Base-by-base conservation (phyloP, 2,797 vertebrate genomes). In the Gymnoscopelus braueri region DNA sequence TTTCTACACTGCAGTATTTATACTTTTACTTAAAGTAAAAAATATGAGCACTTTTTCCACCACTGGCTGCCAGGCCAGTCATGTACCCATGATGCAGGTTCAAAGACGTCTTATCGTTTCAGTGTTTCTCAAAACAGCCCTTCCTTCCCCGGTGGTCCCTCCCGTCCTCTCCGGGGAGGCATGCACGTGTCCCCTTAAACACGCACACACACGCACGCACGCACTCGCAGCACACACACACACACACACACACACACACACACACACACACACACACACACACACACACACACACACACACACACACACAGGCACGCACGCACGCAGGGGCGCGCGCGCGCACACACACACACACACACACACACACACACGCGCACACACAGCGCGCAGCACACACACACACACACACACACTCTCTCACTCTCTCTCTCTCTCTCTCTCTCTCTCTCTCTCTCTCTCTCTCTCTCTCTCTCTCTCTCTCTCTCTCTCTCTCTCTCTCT, bases 131-230 rank as follows among this genome's bases (percentile, higher is more conserved):
- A 61, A 76, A 60, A 61, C 69, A 73, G 60, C 70, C 72, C 73
- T 67, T 72, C 60, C 78, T 67, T 69, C 83, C 75, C 75, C 15
- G 89, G 87, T 88, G 86, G 89, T 88, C 88, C 63, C 60, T 13
- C 61, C 23, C 48, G 63, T 63, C 32, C 62, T 35, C 63, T 54
- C 15, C 65, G 32, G 32, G 5, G 32, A 77, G 72, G 14, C 78
- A 67, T 32, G 66, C 69, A 35, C 53, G n/a, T 32, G 12, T 44
- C 23, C 0, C 65, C 24, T 55, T n/a, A n/a, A n/a, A n/a, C n/a
- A n/a, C n/a, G n/a, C n/a, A n/a, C n/a, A n/a, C n/a, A n/a, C n/a
- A 24, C 50, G 13, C 26, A 12, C 23, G 0, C 65, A 56, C 65
- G 9, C 58, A 67, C 53, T 24, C 47, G 75, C 4, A 50, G 12